These are phyloP conservation scores for Caenorhabditis becei DNA, from an alignment of 2,888 invertebrate genomes.

Conservation along the genomic window DNA sequence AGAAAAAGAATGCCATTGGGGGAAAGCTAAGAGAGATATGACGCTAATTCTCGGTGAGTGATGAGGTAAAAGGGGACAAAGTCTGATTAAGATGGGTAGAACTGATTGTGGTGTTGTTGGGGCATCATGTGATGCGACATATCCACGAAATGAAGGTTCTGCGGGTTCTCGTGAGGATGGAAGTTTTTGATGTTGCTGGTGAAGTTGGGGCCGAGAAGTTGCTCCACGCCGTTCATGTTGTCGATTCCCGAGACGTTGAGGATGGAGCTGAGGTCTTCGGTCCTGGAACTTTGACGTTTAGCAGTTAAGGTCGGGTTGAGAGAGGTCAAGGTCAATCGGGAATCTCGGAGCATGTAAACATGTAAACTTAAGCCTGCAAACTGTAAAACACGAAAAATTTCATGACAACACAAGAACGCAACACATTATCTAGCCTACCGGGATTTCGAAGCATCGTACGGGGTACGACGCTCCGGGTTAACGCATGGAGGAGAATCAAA, in stretches of 20 bases:
- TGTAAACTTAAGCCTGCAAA: no score
- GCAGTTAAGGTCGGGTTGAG: no score
- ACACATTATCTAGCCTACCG: no score
- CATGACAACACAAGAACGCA: no score
- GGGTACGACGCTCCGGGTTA: no score
- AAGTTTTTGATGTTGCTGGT: slow-evolving; percentile 24
- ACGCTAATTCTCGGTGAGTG: not conserved
- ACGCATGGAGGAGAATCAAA: no score
- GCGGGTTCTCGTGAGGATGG: slow-evolving; percentile 40
- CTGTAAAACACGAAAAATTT: no score
- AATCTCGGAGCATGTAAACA: no score
- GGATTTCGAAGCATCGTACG: no score
- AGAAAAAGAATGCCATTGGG: not conserved
- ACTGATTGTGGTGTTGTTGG: slow-evolving; percentile 45
- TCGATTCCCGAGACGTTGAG: slow-evolving; percentile 75
- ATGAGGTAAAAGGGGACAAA: not conserved
- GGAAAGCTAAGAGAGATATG: not conserved
- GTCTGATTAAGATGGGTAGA: slow-evolving; percentile 27
- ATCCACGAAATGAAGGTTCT: slow-evolving; percentile 52
- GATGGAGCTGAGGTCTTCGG: slow-evolving; percentile 76
- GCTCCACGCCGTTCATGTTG: slow-evolving; percentile 71
- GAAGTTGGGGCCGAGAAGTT: slow-evolving; percentile 78
- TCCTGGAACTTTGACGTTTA: slow-evolving; percentile 65
- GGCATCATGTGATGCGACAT: slow-evolving; percentile 54
- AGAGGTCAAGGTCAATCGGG: no score